A percentile compares a stretch with the other conserved stretches of the same genome.
Evolutionary conservation across 2,888 invertebrate species (phyloP).

Genomic region (Junonia oenone): DNA sequence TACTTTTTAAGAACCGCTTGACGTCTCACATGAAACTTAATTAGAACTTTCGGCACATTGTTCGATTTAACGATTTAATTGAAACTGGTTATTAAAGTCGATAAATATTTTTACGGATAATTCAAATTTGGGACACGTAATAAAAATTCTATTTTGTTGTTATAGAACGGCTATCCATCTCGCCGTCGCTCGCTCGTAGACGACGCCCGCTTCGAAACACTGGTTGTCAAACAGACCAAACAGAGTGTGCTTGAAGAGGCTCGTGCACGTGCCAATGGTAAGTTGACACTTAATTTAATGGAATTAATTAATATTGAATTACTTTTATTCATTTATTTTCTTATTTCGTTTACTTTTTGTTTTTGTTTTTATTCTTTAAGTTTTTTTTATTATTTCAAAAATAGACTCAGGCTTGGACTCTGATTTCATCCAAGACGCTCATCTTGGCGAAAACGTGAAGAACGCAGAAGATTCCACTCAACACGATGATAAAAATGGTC

Average conservation of each 20-base stretch:
- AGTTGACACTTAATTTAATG: constrained; percentile 32
- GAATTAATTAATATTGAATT: too few relatives aligned
- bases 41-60: not conserved
- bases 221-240: constrained; percentile 96
- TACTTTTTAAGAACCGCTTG: too few relatives aligned
- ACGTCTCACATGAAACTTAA: too few relatives aligned
- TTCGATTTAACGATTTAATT: not conserved
- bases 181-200: constrained; percentile 97
- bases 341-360: constrained; percentile 38
- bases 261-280: constrained; percentile 92
- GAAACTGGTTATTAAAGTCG: too few relatives aligned
- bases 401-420: constrained; percentile 83
- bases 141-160: constrained; percentile 44
- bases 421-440: constrained; percentile 80
- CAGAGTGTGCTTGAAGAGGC: constrained; percentile 95
- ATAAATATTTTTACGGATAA: too few relatives aligned
- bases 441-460: constrained; percentile 64
- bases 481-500: constrained; percentile 74
- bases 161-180: constrained; percentile 97
- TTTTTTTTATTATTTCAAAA: constrained; percentile 17
- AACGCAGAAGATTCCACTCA: constrained; percentile 67
- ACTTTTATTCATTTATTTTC: constrained; percentile 7
- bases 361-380: constrained; percentile 30
- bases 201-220: constrained; percentile 97
- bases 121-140: too few relatives aligned